Evolutionary conservation across 2,888 invertebrate species (phyloP).

Genomic region (Mycogona germanica): DNA sequence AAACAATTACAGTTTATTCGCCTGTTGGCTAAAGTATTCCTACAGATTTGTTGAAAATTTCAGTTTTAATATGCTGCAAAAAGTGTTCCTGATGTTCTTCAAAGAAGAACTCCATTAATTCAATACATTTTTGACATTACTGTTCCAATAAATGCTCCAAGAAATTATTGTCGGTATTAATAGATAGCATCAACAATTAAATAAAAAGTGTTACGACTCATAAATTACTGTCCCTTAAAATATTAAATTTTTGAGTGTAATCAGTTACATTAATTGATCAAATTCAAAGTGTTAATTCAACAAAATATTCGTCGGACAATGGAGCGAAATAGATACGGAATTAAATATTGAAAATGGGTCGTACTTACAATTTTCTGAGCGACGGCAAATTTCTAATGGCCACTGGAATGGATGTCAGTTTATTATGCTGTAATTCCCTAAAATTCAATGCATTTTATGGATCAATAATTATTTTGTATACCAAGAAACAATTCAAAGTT

Average conservation of each 20-base stretch:
- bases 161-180: too few relatives aligned
- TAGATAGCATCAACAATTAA: too few relatives aligned
- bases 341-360: neutral
- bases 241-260: neutral
- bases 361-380: slow-evolving; percentile 75
- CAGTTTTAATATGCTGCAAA: too few relatives aligned
- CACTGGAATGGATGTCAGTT: slow-evolving; percentile 56
- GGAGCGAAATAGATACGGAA: neutral
- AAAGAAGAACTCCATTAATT: too few relatives aligned
- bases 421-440: slow-evolving; percentile 62
- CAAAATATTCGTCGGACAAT: neutral
- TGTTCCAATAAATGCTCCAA: too few relatives aligned
- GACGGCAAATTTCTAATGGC: slow-evolving; percentile 59
- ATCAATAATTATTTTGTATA: neutral
- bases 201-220: neutral
- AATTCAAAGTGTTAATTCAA: neutral
- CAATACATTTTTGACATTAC: too few relatives aligned
- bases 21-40: too few relatives aligned
- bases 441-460: slow-evolving; percentile 16
- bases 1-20: too few relatives aligned
- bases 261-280: neutral
- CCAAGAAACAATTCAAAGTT: too few relatives aligned
- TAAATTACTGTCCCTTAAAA: neutral
- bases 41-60: too few relatives aligned
- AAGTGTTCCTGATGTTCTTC: too few relatives aligned